Percentiles rank a stretch among this genome's conserved stretches.
Conservation (phyloP, 1,140 invertebrate species). For the Phymorhynchus buccinoides region DNA sequence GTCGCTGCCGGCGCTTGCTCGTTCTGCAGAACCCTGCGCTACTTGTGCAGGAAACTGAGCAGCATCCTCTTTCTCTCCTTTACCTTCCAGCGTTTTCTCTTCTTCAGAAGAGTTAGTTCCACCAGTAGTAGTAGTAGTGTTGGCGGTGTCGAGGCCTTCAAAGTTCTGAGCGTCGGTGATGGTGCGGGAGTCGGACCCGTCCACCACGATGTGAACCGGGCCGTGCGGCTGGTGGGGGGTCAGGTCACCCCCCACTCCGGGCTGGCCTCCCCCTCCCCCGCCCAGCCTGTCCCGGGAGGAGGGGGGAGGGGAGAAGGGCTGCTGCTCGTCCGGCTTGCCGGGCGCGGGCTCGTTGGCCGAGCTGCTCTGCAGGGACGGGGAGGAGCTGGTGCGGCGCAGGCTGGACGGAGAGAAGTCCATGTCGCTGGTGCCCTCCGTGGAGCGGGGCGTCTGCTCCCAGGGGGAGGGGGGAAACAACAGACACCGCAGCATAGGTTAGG, state of each 20-base stretch:
- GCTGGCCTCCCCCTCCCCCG: background rate
- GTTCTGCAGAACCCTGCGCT: no score
- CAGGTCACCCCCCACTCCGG: no score
- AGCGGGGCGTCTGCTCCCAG: background rate
- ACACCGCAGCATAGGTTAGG: no score
- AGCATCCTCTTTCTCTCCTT: background rate
- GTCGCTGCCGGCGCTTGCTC: background rate
- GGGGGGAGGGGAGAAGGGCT: no score
- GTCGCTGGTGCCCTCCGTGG: slow-evolving; percentile 7
- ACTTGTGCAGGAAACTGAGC: no score
- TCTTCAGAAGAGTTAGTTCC: slow-evolving; percentile 16
- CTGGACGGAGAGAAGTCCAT: slow-evolving; percentile 42
- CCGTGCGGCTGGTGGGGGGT: background rate
- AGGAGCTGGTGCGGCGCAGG: slow-evolving; percentile 56
- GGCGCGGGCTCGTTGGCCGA: background rate
- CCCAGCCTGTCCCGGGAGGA: slow-evolving; percentile 7
- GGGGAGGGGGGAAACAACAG: no score
- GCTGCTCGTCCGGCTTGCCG: background rate
- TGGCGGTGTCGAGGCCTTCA: slow-evolving; percentile 32
- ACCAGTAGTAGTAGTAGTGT: background rate
- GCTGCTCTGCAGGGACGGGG: slow-evolving; percentile 56
- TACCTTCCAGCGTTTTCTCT: no score
- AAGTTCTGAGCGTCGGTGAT: slow-evolving; percentile 10
- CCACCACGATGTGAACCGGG: slow-evolving; percentile 8
- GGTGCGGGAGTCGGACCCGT: background rate